Base-by-base conservation (phyloP, 2,888 invertebrate genomes). In the Pedicia rivosa region DNA sequence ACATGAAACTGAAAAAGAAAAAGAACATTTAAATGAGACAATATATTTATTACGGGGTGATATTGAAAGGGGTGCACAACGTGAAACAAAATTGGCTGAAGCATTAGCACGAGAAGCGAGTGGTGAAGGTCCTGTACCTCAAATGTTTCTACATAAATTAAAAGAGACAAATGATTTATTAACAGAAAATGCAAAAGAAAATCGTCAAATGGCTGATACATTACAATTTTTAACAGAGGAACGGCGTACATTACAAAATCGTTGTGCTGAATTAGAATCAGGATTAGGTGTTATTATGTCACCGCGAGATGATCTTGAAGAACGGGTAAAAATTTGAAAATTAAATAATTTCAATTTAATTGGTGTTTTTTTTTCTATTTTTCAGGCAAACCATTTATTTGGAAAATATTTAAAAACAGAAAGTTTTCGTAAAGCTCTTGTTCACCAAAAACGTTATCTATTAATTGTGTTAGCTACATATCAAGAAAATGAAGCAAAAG, bases 401-500 rank as follows among this genome's bases (percentile, higher is more conserved):
- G 71, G 71, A 9, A 73, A 74, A 49, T 84, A 78, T 53, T 62
- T 88, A 45, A 69, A 83, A 22, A 72, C 81, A 4, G 84, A 91
- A 54, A 87, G 88, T 52, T 82, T 80, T 49, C 72, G 83, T 40
- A 90, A 88, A 56, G 83, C 90, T 10, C 64, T 94, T 37, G 72
- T 81, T 36, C 91, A 81, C 70, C 94, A 94, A 64, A 94, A 94
- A 62, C 72, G 79, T 14, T 92, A 90, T 57, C 62, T 94, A 37
- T 68, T 83, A 43, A 68, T 78, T 12, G 70, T 81, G 49, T 45
- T 67, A 55, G 47, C 72, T 33, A 54, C 54, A 9, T 62, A 62
- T 44, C 58, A 60, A 44, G 55, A 56, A 19, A 58, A 51, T 35
- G 59, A 61, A 42, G 50, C 53, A 15, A 48, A 53, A 39, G 51